Evolutionary conservation across 30 jellyfish, hydroid and myxozoan species (phyloP).

Genomic region (Nemopilema nomurai): DNA sequence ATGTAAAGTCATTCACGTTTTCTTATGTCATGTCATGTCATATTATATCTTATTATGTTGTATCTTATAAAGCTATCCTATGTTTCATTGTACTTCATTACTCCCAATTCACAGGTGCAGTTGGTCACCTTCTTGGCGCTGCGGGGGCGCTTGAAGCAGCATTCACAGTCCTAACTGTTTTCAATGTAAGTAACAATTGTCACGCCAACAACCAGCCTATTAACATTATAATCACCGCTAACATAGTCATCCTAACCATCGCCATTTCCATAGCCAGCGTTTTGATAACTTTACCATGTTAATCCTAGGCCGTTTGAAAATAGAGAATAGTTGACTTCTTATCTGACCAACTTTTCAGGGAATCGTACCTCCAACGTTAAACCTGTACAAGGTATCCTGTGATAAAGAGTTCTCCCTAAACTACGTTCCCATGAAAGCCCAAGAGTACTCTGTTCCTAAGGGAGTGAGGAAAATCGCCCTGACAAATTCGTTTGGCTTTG

Average conservation of each 20-base stretch:
- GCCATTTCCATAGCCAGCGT: neutral
- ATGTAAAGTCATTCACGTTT: neutral
- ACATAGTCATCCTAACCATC: neutral
- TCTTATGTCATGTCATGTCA: neutral
- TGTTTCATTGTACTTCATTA: neutral
- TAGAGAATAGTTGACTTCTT: too few relatives aligned
- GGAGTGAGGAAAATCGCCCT: conserved; percentile 81
- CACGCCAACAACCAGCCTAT: too few relatives aligned
- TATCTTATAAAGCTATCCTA: neutral
- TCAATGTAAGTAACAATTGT: conserved; percentile 24
- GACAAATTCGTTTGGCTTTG: conserved; percentile 95
- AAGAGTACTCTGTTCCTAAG: neutral
- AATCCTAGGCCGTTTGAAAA: too few relatives aligned
- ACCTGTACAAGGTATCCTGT: conserved; percentile 53
- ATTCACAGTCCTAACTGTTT: conserved; percentile 74
- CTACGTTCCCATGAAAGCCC: conserved; percentile 78
- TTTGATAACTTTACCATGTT: too few relatives aligned
- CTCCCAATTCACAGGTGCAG: conserved; percentile 43
- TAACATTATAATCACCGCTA: neutral
- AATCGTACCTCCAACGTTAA: conserved; percentile 93
- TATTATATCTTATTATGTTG: neutral
- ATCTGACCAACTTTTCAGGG: conserved; percentile 25
- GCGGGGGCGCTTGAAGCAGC: conserved; percentile 98
- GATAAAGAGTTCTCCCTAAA: conserved; percentile 79
- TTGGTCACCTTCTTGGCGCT: conserved; percentile 99